A percentile compares a stretch with the other conserved stretches of the same genome.
phyloP scores from a whole-genome alignment of 2,113 vertebrate species.

The Bubo scandiacus region DNA sequence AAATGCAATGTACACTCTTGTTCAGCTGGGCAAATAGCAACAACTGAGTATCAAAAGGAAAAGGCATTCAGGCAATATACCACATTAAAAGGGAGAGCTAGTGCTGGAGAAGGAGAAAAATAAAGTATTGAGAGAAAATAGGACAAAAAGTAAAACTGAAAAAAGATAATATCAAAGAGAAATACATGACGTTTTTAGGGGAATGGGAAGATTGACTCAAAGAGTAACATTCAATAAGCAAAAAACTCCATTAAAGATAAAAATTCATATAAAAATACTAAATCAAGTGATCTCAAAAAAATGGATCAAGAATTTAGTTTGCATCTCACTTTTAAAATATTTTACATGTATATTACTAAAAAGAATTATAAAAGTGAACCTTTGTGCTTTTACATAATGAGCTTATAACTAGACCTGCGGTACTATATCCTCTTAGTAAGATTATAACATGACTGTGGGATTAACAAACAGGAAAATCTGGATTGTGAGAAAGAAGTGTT shows the following conservation, averaged over 20 bases:
- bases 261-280: neutral
- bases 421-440: slow-evolving; percentile 57
- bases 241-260: neutral
- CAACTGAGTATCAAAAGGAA: neutral
- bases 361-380: slow-evolving; percentile 28
- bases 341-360: neutral
- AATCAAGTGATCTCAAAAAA: neutral
- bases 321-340: neutral
- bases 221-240: neutral
- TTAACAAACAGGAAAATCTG: slow-evolving; percentile 24
- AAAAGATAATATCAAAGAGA: neutral
- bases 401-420: slow-evolving; percentile 43
- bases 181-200: neutral
- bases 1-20: neutral
- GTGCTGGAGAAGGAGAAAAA: neutral
- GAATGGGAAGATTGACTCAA: neutral
- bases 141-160: neutral
- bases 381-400: slow-evolving; percentile 47
- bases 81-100: neutral
- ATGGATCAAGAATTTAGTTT: neutral
- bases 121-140: neutral
- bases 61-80: neutral
- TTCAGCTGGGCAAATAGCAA: slow-evolving; percentile 48
- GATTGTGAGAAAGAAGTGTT: slow-evolving; percentile 13
- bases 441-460: slow-evolving; percentile 46